These are phyloP conservation scores for Chrysaora quinquecirrha DNA, from an alignment of 30 jellyfish, hydroid and myxozoan species.

Conservation along the genomic window DNA sequence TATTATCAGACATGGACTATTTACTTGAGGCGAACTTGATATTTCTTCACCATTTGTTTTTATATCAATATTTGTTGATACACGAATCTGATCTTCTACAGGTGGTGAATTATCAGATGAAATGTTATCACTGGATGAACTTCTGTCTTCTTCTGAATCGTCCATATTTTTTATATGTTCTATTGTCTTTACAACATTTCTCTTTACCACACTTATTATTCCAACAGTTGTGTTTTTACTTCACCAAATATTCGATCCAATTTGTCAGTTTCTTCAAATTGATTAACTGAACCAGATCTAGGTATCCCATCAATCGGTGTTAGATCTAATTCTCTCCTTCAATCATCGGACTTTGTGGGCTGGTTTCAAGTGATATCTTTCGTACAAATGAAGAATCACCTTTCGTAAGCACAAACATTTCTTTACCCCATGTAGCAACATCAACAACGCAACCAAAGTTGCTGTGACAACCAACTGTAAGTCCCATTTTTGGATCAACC, in stretches of 20 bases:
- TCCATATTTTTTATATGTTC: conserved; percentile 87
- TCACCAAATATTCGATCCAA: conserved; percentile 88
- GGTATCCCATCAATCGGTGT: conserved; percentile 30
- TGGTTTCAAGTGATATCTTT: conserved; percentile 61
- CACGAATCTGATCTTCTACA: neutral
- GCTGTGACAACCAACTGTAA: conserved; percentile 92
- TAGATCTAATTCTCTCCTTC: conserved; percentile 75
- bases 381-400: conserved; percentile 87
- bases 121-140: conserved; percentile 55
- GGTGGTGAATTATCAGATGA: conserved; percentile 43
- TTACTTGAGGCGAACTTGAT: neutral
- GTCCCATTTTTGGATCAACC: conserved; percentile 89
- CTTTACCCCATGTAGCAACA: conserved; percentile 67
- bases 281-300: conserved; percentile 88
- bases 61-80: neutral
- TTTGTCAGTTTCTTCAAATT: conserved; percentile 88
- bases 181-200: conserved; percentile 78
- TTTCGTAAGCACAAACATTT: conserved; percentile 83
- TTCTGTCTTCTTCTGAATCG: conserved; percentile 85
- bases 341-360: conserved; percentile 82
- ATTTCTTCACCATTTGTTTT: neutral
- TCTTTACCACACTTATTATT: conserved; percentile 84
- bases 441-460: conserved; percentile 94
- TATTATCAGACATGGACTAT: conserved; percentile 60
- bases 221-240: conserved; percentile 85